A percentile compares a stretch with the other conserved stretches of the same genome.
Evolutionary conservation across 53 echinoderm and acorn worm genomes (phyloP).

Genomic region (Henricia sp.): DNA sequence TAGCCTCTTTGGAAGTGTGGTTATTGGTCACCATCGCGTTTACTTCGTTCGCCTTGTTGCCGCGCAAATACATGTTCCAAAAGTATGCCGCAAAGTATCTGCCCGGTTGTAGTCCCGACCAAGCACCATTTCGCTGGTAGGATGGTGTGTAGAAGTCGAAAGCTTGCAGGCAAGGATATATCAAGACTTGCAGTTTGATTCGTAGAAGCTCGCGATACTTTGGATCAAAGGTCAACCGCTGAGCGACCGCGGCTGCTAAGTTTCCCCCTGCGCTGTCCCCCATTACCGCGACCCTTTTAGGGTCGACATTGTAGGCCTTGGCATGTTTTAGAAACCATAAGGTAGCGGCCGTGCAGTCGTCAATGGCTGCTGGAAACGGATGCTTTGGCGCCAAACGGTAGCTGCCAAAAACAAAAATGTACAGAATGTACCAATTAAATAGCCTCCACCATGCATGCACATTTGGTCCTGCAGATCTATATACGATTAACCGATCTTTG

Average conservation of each 20-base stretch:
- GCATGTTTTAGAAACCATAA: constrained; percentile 77
- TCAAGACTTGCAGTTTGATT: constrained; percentile 71
- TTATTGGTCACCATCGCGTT: constrained; percentile 51
- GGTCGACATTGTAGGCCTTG: constrained; percentile 72
- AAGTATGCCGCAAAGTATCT: not conserved
- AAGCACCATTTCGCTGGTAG: constrained; percentile 76
- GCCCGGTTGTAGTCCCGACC: constrained; percentile 27
- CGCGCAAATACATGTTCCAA: constrained; percentile 55
- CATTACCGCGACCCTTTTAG: constrained; percentile 69
- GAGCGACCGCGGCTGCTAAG: constrained; percentile 77
- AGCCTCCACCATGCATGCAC: not conserved
- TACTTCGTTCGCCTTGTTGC: constrained; percentile 8
- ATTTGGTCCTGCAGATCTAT: no score
- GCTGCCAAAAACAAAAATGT: constrained; percentile 53
- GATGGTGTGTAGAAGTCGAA: constrained; percentile 85
- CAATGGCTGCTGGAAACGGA: constrained; percentile 78
- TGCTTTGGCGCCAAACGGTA: constrained; percentile 80
- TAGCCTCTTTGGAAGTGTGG: constrained; percentile 71
- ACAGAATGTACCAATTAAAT: no score
- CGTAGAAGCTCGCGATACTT: constrained; percentile 53
- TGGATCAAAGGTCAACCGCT: constrained; percentile 72
- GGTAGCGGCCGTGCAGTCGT: constrained; percentile 79
- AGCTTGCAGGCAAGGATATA: constrained; percentile 80
- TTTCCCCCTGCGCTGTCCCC: constrained; percentile 97
- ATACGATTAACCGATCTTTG: no score